Evolutionary conservation across 2,113 vertebrate species (phyloP), one percentile per base, ranked within the genome.

Genomic region (Ictidomys tridecemlineatus): DNA sequence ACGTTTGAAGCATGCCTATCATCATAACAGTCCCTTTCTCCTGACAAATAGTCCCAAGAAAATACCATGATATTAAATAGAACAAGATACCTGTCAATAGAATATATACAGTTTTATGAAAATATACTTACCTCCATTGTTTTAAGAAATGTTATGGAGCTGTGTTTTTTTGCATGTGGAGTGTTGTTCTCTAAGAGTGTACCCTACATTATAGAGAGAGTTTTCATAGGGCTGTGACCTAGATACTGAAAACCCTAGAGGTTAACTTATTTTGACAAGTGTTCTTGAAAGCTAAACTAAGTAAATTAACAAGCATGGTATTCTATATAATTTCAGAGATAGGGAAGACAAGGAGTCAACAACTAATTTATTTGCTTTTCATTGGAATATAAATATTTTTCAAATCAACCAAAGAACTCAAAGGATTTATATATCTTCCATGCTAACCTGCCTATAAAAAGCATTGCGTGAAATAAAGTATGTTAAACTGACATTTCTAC

Each of bases 51-150:
- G 4, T 53, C 12, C 4, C 4, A n/a, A 91, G 91, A 14, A 89
- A 90, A 63, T 3, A 77, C 6, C 34, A 94, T 93, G 26, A 93
- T 76, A 76, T 89, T 85, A 78, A 56, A 14, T 70, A 83, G 17
- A 72, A 74, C 87, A 82, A 76, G 39, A 67, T 24, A 53, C 10
- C 30, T 20, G 79, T 67, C 28, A 69, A 82, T 61, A 88, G 6
- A 93, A 92, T 91, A 85, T 76, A 45, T 4, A 30, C 6, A 74
- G 8, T 45, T 89, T 82, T 10, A 48, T 91, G 16, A 95, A 93
- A 94, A 63, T 84, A 86, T 30, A 69, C 8, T 22, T 78, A 73
- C 32, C 17, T 85, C 0, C 10, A 34, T 45, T 70, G 72, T 86
- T 65, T 56, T 22, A 30, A 96, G 24, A 73, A 88, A 78, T 3